Evolutionary conservation across 2,888 invertebrate species (phyloP).

Genomic region (Drosophila demipolita): DNA sequence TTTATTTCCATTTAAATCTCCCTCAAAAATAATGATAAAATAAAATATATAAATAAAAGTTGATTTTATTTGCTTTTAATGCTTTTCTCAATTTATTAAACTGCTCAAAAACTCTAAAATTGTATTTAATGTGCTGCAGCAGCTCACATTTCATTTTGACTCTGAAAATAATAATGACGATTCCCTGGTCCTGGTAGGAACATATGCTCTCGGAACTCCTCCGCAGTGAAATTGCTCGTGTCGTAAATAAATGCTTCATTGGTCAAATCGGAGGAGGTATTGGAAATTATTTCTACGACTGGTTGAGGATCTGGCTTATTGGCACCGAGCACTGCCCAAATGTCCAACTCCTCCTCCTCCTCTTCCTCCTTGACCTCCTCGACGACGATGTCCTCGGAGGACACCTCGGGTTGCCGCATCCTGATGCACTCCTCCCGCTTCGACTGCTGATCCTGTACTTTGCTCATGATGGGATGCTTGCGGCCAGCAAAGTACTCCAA

Average conservation of each 20-base stretch:
- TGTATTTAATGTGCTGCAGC: not conserved
- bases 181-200: slow-evolving; percentile 62
- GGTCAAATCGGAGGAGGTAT: not conserved
- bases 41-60: not conserved
- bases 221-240: slow-evolving; percentile 60
- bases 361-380: slow-evolving; percentile 29
- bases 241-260: slow-evolving; percentile 50
- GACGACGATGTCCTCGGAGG: slow-evolving; percentile 1
- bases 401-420: slow-evolving; percentile 8
- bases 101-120: too few relatives aligned
- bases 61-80: not conserved
- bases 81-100: not conserved
- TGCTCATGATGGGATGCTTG: slow-evolving; percentile 56
- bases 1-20: not conserved
- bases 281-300: not conserved
- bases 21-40: not conserved
- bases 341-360: slow-evolving; percentile 52
- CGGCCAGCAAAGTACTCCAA: slow-evolving; percentile 47
- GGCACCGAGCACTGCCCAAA: slow-evolving; percentile 50
- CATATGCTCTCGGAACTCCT: slow-evolving; percentile 67
- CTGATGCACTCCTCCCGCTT: slow-evolving; percentile 35
- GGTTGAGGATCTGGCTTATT: fast-evolving
- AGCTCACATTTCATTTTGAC: slow-evolving; percentile 16
- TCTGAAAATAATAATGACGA: slow-evolving; percentile 58
- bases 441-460: slow-evolving; percentile 12